Base-by-base conservation (phyloP, 2,888 invertebrate genomes). In the Neoaliturus tenellus region DNA sequence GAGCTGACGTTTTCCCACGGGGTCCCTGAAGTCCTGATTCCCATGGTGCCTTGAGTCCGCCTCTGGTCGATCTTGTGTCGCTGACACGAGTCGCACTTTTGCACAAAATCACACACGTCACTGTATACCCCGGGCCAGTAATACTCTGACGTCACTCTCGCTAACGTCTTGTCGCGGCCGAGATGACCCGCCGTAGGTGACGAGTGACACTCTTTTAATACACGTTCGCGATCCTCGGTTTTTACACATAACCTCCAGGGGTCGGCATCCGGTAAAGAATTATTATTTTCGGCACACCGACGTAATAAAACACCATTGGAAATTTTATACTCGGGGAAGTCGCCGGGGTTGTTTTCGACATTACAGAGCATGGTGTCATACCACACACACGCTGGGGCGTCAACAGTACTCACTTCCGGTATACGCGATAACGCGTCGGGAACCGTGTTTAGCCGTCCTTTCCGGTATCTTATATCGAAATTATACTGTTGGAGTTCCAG, bases 401-500 rank as follows among this genome's bases (percentile, higher is more conserved):
- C n/a, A n/a, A n/a, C n/a, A n/a, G n/a, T n/a, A n/a, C n/a, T n/a
- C n/a, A n/a, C n/a, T n/a, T n/a, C n/a, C 6, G 39, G 39, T 8
- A 8, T 39, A 4, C 67, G 67, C 5, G 67, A 67, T 8, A 67
- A 17, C 5, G 67, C 67, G 31, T 67, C 67, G 6, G 67, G 25
- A 8, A 67, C 67, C 28, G 6, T 23, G 23, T 80, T 58, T 5
- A 58, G 23, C 2, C 44, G 25, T 17, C 58, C 80, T n/a, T 80
- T 80, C 25, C 80, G 17, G 31, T 55, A 80, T 28, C 28, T 25
- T 5, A 80, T 33, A 6, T 80, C 80, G 31, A 80, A 80, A n/a
- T 80, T 58, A n/a, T 31, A 33, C 25, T 55, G 55, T 80, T 85
- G 85, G 0, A 87, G 25, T 23, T 86, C 83, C 4, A 87, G 41